phyloP scores from a whole-genome alignment of 2,888 invertebrate genomes.

The Callimorpha dominula region DNA sequence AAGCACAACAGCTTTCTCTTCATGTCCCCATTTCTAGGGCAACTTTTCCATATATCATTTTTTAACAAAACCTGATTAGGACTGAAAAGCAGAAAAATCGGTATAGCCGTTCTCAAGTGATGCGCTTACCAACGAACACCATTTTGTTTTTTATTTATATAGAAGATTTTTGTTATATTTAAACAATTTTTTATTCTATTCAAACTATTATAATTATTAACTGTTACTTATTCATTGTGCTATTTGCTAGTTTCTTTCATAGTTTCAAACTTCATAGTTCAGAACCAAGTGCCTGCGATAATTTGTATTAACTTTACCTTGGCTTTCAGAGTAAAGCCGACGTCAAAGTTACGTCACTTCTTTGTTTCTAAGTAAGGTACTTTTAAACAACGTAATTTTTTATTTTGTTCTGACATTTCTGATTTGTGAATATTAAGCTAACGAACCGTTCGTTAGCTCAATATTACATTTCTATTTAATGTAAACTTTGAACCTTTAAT shows the following conservation, averaged over 20 bases:
- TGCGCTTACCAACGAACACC: no score
- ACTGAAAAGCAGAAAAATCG: no score
- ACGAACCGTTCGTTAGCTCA: slow-evolving; percentile 33
- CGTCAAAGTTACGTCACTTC: slow-evolving; percentile 45
- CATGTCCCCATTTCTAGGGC: no score
- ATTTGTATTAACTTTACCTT: slow-evolving; percentile 39
- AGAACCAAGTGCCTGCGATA: slow-evolving; percentile 40
- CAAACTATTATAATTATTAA: neutral
- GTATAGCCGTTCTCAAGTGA: no score
- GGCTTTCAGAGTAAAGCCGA: slow-evolving; percentile 28
- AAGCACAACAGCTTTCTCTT: no score
- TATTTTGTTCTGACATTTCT: slow-evolving; percentile 35
- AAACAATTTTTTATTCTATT: no score
- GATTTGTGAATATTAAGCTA: no score
- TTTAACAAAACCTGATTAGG: no score
- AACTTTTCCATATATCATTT: no score
- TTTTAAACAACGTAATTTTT: slow-evolving; percentile 36
- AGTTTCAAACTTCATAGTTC: neutral
- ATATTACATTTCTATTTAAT: slow-evolving; percentile 25
- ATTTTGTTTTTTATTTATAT: neutral
- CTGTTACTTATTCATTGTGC: neutral
- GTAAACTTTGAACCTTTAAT: neutral
- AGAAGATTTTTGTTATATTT: neutral
- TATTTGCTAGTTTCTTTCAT: neutral
- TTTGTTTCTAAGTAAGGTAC: slow-evolving; percentile 46